Evolutionary conservation across 64 coral and sea anemone genomes (phyloP).

Genomic region (Porites australiensis): DNA sequence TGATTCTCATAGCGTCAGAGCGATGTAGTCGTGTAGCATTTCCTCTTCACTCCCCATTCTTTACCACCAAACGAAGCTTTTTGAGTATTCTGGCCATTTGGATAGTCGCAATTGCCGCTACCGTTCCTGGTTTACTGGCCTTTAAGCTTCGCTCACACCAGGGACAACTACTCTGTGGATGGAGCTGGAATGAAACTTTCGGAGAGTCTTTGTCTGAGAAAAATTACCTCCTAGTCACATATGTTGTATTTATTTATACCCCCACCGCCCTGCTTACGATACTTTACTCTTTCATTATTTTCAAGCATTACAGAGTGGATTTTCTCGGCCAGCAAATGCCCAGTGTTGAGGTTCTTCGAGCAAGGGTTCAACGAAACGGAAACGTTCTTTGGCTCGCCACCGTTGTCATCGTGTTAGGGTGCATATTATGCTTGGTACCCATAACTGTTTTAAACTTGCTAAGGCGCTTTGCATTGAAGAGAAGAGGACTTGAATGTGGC

Average conservation of each 20-base stretch:
- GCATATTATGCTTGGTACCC: constrained; percentile 24
- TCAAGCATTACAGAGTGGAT: neutral
- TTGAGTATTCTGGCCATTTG: neutral
- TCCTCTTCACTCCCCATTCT: neutral
- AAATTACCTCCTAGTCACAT: neutral
- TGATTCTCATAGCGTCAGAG: constrained; percentile 28
- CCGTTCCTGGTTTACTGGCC: neutral
- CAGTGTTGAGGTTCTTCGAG: neutral
- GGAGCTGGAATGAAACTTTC: neutral
- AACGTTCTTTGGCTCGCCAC: constrained; percentile 8
- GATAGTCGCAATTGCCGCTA: neutral
- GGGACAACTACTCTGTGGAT: neutral
- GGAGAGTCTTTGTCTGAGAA: neutral
- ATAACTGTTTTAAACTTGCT: neutral
- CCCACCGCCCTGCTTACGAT: neutral
- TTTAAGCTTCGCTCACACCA: neutral
- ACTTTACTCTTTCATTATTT: constrained; percentile 13
- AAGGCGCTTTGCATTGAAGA: neutral
- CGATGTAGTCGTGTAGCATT: neutral
- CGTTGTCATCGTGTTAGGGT: neutral
- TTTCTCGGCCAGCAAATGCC: neutral
- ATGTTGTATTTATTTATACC: neutral
- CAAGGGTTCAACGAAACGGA: neutral
- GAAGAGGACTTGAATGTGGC: neutral
- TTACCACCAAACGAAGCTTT: neutral